These are phyloP conservation scores for Octodon degus DNA, from an alignment of 2,113 vertebrate species.

Conservation along the genomic window DNA sequence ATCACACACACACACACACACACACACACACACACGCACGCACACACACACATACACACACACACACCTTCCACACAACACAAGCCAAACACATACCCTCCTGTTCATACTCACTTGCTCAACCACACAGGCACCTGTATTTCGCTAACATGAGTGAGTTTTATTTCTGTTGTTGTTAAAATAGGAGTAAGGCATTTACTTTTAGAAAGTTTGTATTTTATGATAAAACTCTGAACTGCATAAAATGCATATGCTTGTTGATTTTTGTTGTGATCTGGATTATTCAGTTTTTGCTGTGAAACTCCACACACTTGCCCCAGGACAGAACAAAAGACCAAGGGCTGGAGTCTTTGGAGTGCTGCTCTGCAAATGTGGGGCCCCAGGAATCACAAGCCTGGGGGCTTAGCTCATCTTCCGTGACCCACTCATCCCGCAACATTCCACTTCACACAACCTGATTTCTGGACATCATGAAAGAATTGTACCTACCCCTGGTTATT, in stretches of 20 bases:
- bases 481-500: neutral
- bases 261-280: neutral
- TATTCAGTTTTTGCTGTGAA: neutral
- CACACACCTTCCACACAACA: neutral
- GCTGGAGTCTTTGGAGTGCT: neutral
- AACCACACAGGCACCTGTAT: constrained; percentile 62
- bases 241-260: constrained; percentile 51
- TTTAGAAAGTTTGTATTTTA: constrained; percentile 85
- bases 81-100: neutral
- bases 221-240: constrained; percentile 82
- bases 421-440: neutral
- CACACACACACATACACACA: neutral
- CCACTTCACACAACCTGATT: neutral
- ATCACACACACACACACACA: neutral
- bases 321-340: neutral
- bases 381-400: neutral
- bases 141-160: constrained; percentile 76
- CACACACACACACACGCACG: neutral
- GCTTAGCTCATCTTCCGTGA: neutral
- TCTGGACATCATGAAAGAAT: neutral
- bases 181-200: constrained; percentile 81
- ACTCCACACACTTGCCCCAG: neutral
- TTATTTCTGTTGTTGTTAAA: constrained; percentile 79
- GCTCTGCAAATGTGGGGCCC: neutral
- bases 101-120: constrained; percentile 6